A percentile compares a stretch with the other conserved stretches of the same genome.
Conservation (phyloP, 2,797 vertebrate genomes). For the Dendrocincla fuliginosa region DNA sequence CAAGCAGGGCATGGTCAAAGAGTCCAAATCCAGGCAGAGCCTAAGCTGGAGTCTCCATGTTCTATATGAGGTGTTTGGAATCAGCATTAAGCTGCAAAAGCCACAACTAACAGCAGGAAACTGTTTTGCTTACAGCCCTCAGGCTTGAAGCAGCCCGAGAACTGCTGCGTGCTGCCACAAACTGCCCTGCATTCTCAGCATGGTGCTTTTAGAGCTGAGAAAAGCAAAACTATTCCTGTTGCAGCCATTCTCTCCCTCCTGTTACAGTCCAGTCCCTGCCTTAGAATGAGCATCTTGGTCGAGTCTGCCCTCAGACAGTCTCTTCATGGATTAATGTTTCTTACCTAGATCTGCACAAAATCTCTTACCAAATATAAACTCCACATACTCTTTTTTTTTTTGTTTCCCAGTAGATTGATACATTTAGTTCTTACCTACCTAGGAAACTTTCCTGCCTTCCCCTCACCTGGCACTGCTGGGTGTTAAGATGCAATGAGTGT, state of each 20-base stretch:
- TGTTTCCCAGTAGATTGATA: neutral
- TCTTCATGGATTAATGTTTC: neutral
- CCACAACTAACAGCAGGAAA: fast-evolving
- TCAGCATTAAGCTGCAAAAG: neutral
- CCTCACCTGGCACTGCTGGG: neutral
- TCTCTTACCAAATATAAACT: neutral
- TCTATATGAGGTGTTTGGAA: neutral
- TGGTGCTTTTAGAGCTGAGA: neutral
- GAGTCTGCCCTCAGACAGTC: neutral
- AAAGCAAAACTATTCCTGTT: neutral
- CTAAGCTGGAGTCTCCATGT: neutral
- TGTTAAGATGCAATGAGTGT: neutral
- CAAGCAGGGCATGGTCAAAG: no score
- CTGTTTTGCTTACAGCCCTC: neutral
- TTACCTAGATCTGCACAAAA: neutral
- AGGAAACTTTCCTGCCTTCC: neutral
- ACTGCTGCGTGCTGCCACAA: no score
- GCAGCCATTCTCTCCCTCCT: neutral
- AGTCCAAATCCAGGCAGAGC: neutral
- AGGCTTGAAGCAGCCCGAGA: neutral
- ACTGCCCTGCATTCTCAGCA: no score
- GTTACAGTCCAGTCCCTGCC: neutral
- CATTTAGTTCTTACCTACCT: neutral
- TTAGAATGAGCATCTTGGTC: neutral
- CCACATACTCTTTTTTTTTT: neutral